A percentile compares a stretch with the other conserved stretches of the same genome.
Evolutionary conservation across 2,888 invertebrate species (phyloP).

Genomic region (Papilio elwesi): DNA sequence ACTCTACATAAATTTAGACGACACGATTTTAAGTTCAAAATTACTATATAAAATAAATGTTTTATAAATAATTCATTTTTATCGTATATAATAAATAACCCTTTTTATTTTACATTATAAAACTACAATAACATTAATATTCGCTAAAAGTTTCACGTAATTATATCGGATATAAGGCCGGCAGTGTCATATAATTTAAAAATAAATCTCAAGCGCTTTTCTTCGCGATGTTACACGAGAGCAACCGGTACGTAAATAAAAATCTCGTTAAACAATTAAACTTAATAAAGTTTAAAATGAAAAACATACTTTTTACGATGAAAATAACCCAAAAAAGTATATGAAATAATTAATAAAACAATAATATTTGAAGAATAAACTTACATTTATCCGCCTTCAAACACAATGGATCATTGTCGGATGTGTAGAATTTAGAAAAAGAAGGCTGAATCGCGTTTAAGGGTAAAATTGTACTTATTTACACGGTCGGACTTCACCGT

Average conservation of each 20-base stretch:
- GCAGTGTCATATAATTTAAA: constrained; percentile 8
- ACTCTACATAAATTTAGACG: too few species aligned
- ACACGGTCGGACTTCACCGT: constrained; percentile 64
- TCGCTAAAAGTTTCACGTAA: not conserved
- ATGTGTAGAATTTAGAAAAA: constrained; percentile 3
- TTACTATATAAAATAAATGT: too few species aligned
- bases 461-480: constrained; percentile 53
- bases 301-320: not conserved
- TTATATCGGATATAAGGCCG: not conserved
- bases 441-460: not conserved
- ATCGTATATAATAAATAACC: too few species aligned
- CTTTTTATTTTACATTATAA: too few species aligned
- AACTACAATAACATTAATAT: not conserved
- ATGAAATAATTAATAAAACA: not conserved
- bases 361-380: not conserved
- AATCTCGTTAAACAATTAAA: not conserved
- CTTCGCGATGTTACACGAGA: not conserved
- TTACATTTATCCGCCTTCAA: constrained; percentile 16
- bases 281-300: not conserved
- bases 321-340: constrained; percentile 3
- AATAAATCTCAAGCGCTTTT: not conserved
- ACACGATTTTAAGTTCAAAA: too few species aligned
- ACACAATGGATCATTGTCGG: constrained; percentile 19
- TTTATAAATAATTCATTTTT: too few species aligned
- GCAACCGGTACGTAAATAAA: not conserved